Base-by-base conservation (phyloP, 2,113 vertebrate genomes). In the Podarcis muralis region DNA sequence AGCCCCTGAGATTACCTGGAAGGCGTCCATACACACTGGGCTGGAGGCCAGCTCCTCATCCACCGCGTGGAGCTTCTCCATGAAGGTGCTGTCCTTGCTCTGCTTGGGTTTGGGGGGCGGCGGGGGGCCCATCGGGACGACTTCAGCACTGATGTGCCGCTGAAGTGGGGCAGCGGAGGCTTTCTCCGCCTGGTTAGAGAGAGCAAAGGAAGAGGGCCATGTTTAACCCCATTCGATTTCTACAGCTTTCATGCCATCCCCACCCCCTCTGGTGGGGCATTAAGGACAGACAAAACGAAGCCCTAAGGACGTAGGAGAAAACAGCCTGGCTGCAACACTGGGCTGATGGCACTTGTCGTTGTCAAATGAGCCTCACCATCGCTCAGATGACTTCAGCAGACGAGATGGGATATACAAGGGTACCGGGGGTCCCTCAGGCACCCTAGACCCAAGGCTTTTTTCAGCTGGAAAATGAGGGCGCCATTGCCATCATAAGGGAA, bases 31-130 rank as follows among this genome's bases (percentile, higher is more conserved):
- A 95, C 97, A 98, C 9, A 98, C 89, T 0, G 97, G 96, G 92
- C 97, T 97, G 0, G 96, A 97, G 15, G 97, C 97, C 92, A 99
- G 74, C 84, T 99, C 98, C 16, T 98, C 98, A 74, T 99, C 98
- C 86, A 99, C 99, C 0, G 99, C 98, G 0, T 99, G 97, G 13
- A 99, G 96, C 84, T 99, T 98, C 96, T 99, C 98, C 97, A 99
- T 97, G 94, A 99, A 99, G 6, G 94, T 92, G 94, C 96, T 97
- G 89, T 99, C 99, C 27, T 93, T 96, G 88, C 43, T 97, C 8
- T 95, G 95, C 85, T 95, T 97, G 4, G 96, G 93, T 22, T 96
- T 96, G 43, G 93, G 96, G 0, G 98, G 98, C 1, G 98, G 98
- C 0, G 99, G 99, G 0, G 99, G 99, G 0, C 98, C 99, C 99